Conservation (phyloP, 2,113 vertebrate genomes). For the Mesocricetus auratus region DNA sequence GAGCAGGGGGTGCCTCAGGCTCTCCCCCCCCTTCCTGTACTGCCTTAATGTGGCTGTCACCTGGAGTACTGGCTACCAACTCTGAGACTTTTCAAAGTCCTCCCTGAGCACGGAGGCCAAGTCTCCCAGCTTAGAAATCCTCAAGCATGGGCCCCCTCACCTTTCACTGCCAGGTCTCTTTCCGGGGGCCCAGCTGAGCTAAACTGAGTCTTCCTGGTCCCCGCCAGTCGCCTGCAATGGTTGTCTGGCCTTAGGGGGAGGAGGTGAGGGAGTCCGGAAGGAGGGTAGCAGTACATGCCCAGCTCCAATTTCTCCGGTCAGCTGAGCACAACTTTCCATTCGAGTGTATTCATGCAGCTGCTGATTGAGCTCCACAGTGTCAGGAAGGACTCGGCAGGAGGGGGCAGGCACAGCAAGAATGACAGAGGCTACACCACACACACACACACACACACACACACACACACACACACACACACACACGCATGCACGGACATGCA, state of each 20-base stretch:
- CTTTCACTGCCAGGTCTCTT: neutral
- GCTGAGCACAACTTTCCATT: constrained; percentile 98
- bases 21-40: neutral
- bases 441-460: constrained; percentile 15
- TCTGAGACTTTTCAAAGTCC: neutral
- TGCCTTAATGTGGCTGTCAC: constrained; percentile 63
- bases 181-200: neutral
- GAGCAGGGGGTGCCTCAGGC: neutral
- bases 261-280: constrained; percentile 68
- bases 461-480: neutral
- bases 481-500: neutral
- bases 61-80: neutral
- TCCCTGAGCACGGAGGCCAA: neutral
- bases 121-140: neutral
- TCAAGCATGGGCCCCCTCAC: neutral
- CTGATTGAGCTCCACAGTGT: constrained; percentile 90
- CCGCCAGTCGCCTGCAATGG: constrained; percentile 29
- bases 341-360: constrained; percentile 97
- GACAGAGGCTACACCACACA: constrained; percentile 34
- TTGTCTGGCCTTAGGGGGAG: constrained; percentile 57
- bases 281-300: constrained; percentile 86
- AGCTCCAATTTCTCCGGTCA: constrained; percentile 95
- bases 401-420: constrained; percentile 77
- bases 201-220: constrained; percentile 75
- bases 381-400: constrained; percentile 86